These are phyloP conservation scores for Coreius guichenoti DNA, from an alignment of 2,797 vertebrate species.

Conservation along the genomic window DNA sequence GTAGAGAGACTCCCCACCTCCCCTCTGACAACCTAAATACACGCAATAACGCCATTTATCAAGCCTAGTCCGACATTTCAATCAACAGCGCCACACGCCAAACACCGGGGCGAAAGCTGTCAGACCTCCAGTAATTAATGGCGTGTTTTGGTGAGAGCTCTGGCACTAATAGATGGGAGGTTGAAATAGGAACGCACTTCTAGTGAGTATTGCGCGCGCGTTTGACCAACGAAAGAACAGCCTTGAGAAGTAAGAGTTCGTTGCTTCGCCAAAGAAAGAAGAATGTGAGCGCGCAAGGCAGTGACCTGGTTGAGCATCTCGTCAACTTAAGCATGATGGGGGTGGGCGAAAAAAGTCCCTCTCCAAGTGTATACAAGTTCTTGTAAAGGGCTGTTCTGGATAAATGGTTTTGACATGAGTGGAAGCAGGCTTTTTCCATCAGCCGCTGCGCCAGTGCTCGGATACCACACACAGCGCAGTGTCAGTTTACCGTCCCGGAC, in stretches of 20 bases:
- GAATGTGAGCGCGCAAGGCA: constrained; percentile 8
- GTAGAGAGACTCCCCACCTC: constrained; percentile 71
- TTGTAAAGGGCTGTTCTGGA: constrained; percentile 81
- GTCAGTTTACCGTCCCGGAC: constrained; percentile 91
- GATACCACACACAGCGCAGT: constrained; percentile 94
- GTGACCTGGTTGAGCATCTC: constrained; percentile 31
- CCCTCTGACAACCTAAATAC: constrained; percentile 67
- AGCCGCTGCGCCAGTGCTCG: constrained; percentile 85
- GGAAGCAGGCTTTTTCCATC: constrained; percentile 97
- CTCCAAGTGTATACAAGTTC: constrained; percentile 64
- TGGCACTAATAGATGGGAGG: constrained; percentile 15
- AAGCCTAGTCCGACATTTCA: constrained; percentile 69
- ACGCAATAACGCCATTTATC: constrained; percentile 75
- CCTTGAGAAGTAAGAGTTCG: background rate
- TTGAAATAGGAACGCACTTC: constrained; percentile 5
- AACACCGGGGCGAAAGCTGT: constrained; percentile 69
- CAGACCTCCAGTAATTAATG: constrained; percentile 54
- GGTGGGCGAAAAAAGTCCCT: constrained; percentile 50
- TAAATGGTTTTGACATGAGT: constrained; percentile 92
- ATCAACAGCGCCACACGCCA: constrained; percentile 82
- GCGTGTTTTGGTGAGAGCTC: constrained; percentile 47
- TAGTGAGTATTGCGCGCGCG: background rate
- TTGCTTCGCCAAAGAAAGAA: background rate
- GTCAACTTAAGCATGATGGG: constrained; percentile 28
- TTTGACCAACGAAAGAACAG: background rate